Base-by-base conservation (phyloP, 2,797 vertebrate genomes). In the Lates japonicus region DNA sequence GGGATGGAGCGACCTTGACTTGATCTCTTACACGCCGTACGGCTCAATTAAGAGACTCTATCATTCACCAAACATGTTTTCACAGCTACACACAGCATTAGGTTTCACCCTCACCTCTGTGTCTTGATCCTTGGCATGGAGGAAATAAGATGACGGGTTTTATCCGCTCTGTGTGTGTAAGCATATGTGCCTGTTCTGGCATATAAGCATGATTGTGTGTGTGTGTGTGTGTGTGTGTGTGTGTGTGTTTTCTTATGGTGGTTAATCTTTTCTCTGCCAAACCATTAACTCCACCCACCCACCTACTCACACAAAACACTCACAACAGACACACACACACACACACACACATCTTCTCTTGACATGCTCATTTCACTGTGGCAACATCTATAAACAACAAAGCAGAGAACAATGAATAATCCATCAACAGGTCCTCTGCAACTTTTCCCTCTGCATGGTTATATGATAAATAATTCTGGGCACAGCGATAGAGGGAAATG, bases 1-100 rank as follows among this genome's bases (percentile, higher is more conserved):
- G 88, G 88, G 89, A 87, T 81, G 48, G 44, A 85, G 61, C 59
- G 81, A 92, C 93, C 93, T 86, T 78, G 85, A 91, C 84, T 85
- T 93, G 90, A 92, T 93, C 89, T 88, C 81, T 74, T 62, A 70
- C 48, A 42, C 17, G 25, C 78, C 62, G 42, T 60, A 68, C 37
- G 74, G 76, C 66, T 82, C 80, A 83, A 84, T 87, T 88, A 83
- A 78, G 58, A 82, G 77, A 84, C 74, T 76, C 65, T 76, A 74
- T 80, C 71, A 41, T 82, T 91, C 22, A 49, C 49, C 60, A 73
- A 81, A 76, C 71, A 72, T 88, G 86, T 86, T 87, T 88, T 92
- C 76, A 84, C 83, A 89, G 78, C 78, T 83, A 86, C 72, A 85
- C 58, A 71, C 52, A 64, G 78, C 52, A 60, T 90, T 48, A 42